Evolutionary conservation across 92 coral and sea anemone genomes (phyloP).

Genomic region (Paramuricea clavata): DNA sequence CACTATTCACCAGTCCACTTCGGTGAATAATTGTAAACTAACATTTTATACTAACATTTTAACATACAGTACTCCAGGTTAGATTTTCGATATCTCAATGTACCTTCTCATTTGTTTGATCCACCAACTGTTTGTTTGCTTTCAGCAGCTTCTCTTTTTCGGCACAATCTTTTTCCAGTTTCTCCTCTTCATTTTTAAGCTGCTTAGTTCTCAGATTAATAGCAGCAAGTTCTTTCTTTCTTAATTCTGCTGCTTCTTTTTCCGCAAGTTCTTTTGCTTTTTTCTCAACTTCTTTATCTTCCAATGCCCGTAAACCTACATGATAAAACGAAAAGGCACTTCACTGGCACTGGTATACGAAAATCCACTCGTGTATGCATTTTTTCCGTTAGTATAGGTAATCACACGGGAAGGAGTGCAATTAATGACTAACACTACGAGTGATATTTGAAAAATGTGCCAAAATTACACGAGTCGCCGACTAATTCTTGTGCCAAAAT

Average conservation of each 20-base stretch:
- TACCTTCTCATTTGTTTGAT: slow-evolving; percentile 8
- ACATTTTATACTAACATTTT: too few relatives aligned
- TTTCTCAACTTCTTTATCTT: slow-evolving; percentile 84
- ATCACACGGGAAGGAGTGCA: too few relatives aligned
- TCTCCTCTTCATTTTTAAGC: slow-evolving; percentile 76
- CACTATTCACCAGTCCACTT: too few relatives aligned
- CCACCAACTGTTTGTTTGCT: slow-evolving; percentile 73
- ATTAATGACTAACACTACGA: too few relatives aligned
- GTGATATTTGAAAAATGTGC: too few relatives aligned
- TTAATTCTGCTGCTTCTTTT: slow-evolving; percentile 82
- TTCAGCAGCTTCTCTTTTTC: slow-evolving; percentile 84
- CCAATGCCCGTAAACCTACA: slow-evolving; percentile 63
- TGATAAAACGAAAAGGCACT: background rate
- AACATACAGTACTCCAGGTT: too few relatives aligned
- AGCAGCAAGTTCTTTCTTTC: slow-evolving; percentile 80
- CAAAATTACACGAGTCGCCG: too few relatives aligned
- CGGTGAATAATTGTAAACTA: too few relatives aligned
- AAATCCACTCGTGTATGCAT: too few relatives aligned
- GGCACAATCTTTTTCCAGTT: slow-evolving; percentile 80
- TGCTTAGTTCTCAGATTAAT: slow-evolving; percentile 75
- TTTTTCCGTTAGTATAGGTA: too few relatives aligned
- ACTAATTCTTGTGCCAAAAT: too few relatives aligned
- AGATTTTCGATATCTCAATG: background rate
- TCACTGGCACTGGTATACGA: slow-evolving; percentile 2
- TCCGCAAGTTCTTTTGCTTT: slow-evolving; percentile 92